Evolutionary conservation across 2,888 invertebrate genomes (phyloP), one percentile per base, ranked within the genome.

Genomic region (Drosophila antonietae): DNA sequence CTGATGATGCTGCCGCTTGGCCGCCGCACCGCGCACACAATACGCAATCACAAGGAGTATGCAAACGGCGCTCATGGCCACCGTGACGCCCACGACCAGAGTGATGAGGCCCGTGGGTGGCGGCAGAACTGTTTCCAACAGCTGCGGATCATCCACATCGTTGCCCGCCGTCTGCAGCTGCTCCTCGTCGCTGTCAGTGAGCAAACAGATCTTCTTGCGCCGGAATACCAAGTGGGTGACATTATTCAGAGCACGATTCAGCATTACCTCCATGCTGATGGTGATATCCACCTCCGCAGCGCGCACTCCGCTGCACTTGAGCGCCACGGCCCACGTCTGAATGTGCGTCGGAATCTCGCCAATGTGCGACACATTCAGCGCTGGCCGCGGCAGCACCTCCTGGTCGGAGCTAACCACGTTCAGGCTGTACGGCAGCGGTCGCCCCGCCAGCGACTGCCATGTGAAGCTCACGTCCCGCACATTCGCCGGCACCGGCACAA

Each of bases 381-480:
- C 94, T 0, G 98, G 97, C 31, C 95, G 94, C 61, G 95, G 95
- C 92, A 98, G 93, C 7, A 97, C 97, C 67, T 95, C 95, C 53
- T 94, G 94, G 91, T 97, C 95, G 49, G 96, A 95, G 73, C 96
- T 95, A 72, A 96, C 96, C 80, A 97, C 95, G 72, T 95, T 95
- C 84, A 98, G 95, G 58, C 95, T 95, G 93, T 98, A 98, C 37
- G 96, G 96, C 92, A 98, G 94, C 91, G 96, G 95, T 93, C 95
- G 94, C 65, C 96, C 95, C 23, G 96, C 95, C 71, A 97, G 94
- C 91, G 96, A 97, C 93, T 98, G 96, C 98, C 98, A 98, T 14
- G 97, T 97, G 93, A 98, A 98, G 91, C 96, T 96, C 55, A 98
- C 94, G 86, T 96, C 96, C 80, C 96, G 95, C 80, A 98, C 95